Conservation (phyloP, 1,140 invertebrate genomes). For the Drosophila sucinea region DNA sequence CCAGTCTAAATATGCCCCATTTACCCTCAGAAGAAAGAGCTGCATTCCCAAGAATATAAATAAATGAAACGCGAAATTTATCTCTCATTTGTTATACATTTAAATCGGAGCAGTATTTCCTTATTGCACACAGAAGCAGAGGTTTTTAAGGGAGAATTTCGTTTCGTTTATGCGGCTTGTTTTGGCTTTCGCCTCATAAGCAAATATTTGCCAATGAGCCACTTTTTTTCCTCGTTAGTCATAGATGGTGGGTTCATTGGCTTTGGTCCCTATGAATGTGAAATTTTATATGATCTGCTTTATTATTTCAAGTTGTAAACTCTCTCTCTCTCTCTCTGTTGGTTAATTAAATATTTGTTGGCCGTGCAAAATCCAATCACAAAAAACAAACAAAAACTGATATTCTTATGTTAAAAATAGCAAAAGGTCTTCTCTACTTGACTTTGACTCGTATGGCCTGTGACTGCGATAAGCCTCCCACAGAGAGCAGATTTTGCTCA, state of each 20-base stretch:
- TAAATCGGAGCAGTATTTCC: slow-evolving; percentile 51
- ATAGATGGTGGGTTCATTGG: slow-evolving; percentile 55
- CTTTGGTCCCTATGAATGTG: slow-evolving; percentile 15
- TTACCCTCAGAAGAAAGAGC: not conserved
- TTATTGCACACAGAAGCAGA: slow-evolving; percentile 46
- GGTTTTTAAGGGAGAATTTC: not conserved
- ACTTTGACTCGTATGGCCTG: slow-evolving; percentile 46
- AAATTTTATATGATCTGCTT: slow-evolving; percentile 24
- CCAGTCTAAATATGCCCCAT: not conserved
- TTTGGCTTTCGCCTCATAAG: slow-evolving; percentile 54
- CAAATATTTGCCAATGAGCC: slow-evolving; percentile 72
- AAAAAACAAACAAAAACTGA: slow-evolving; percentile 32
- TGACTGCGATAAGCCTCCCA: slow-evolving; percentile 49
- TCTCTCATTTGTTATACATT: slow-evolving; percentile 14
- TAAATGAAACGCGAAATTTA: slow-evolving; percentile 7
- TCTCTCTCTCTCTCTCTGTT: not conserved
- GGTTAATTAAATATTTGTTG: slow-evolving; percentile 54
- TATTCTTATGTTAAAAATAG: slow-evolving; percentile 60
- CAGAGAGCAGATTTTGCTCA: not conserved
- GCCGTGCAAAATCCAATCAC: slow-evolving; percentile 31
- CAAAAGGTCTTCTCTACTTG: slow-evolving; percentile 51
- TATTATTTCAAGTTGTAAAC: slow-evolving; percentile 47
- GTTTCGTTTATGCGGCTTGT: slow-evolving; percentile 26
- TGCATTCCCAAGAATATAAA: not conserved
- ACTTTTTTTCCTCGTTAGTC: slow-evolving; percentile 59